These are phyloP conservation scores for Teleopsis dalmanni DNA, from an alignment of 1,140 invertebrate species.

Conservation along the genomic window DNA sequence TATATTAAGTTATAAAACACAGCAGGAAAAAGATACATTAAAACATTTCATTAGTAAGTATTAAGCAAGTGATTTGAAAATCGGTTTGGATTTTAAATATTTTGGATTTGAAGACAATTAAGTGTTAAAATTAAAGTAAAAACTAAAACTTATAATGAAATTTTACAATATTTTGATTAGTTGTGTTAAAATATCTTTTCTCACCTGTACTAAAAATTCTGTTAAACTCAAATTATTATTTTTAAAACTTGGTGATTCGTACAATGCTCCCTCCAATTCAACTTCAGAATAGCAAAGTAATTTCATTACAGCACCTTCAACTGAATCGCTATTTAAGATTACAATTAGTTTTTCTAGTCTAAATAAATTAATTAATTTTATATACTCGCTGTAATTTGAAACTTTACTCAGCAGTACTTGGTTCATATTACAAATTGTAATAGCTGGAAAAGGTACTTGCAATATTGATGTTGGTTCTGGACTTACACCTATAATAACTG, in stretches of 20 bases:
- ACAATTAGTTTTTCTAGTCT: neutral
- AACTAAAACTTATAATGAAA: no score
- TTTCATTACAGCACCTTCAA: slow-evolving; percentile 20
- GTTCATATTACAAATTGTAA: slow-evolving; percentile 77
- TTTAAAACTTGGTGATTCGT: slow-evolving; percentile 12
- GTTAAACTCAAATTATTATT: slow-evolving; percentile 23
- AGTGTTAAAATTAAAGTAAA: no score
- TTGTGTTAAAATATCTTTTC: no score
- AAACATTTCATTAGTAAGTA: neutral
- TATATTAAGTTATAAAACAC: no score
- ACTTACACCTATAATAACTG: slow-evolving; percentile 64
- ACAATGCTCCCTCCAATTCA: neutral
- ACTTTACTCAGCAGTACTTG: slow-evolving; percentile 54
- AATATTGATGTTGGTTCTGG: slow-evolving; percentile 56
- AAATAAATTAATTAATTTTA: neutral
- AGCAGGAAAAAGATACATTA: neutral
- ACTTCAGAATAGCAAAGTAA: slow-evolving; percentile 18
- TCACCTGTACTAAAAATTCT: slow-evolving; percentile 19
- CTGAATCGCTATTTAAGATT: slow-evolving; percentile 16
- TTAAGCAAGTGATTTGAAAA: no score
- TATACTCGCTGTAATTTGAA: slow-evolving; percentile 22
- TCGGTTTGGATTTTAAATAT: no score
- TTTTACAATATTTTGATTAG: no score
- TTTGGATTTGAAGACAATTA: no score
- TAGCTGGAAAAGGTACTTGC: slow-evolving; percentile 66